A percentile compares a stretch with the other conserved stretches of the same genome.
Conservation (phyloP, 53 echinoderm and acorn worm genomes). For the Paelopatides confundens region DNA sequence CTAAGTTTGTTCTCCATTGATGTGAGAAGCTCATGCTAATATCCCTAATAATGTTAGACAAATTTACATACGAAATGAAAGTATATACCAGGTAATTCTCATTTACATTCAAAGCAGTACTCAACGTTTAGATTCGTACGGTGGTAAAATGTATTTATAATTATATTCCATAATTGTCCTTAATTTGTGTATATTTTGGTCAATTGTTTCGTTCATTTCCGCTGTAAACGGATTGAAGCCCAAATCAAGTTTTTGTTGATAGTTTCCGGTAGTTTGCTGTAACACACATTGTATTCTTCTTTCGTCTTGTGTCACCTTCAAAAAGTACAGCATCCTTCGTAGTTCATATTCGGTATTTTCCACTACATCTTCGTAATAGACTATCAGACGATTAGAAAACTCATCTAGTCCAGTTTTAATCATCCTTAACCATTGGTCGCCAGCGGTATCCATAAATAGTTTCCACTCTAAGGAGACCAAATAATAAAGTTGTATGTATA, state of each 20-base stretch:
- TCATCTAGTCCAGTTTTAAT: background rate
- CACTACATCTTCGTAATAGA: slow-evolving; percentile 10
- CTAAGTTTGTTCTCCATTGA: too few species aligned
- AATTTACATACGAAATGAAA: too few species aligned
- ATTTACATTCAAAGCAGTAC: too few species aligned
- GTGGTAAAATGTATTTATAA: background rate
- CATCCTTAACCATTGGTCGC: background rate
- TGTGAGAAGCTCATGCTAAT: too few species aligned
- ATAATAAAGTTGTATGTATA: background rate
- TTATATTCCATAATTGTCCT: background rate
- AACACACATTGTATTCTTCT: background rate
- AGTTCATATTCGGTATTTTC: background rate
- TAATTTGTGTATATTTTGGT: background rate
- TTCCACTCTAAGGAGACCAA: background rate
- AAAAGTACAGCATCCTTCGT: background rate
- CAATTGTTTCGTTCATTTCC: background rate
- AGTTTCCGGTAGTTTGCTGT: background rate
- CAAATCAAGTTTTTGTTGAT: background rate
- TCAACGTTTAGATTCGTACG: background rate
- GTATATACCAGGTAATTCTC: too few species aligned
- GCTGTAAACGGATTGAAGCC: background rate
- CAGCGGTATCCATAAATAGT: background rate
- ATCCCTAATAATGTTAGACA: too few species aligned
- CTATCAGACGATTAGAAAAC: background rate
- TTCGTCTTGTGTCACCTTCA: background rate